Evolutionary conservation across 1,140 invertebrate species (phyloP), one percentile per base, ranked within the genome.

Genomic region (Portunus trituberculatus): DNA sequence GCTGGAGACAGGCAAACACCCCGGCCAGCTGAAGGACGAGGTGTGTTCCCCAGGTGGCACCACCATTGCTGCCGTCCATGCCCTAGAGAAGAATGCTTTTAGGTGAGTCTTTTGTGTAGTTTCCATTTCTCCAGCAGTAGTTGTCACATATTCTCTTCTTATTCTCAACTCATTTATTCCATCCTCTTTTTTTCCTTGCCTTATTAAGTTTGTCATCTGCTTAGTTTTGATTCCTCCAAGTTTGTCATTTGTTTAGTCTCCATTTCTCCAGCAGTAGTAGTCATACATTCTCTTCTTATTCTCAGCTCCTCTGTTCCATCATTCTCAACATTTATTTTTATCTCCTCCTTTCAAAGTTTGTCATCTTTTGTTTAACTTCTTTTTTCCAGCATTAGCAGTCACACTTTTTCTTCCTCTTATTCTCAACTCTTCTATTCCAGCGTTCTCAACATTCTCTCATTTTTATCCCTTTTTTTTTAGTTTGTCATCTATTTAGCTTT

Each of bases 1-100:
- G 20, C 95, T 97, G 25, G 97, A 97, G 95, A 97, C 97, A 16
- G 97, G 97, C 4, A 97, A 97, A 96, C 97, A 97, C 96, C 97
- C 97, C n/a, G 97, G 96, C 12, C 96, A 96, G 90, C 96, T 97
- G 29, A 97, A 97, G 95, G 97, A 97, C 94, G 97, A 97, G 84
- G 98, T 98, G 6, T 97, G 97, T 96, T 98, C 97, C 86, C 97
- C 97, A 94, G 97, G 97, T 14, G 98, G 98, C 82, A 96, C 96
- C 3, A 96, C 96, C 31, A 96, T 96, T 67, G 45, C 95, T 28
- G 96, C 93, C 10, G 94, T 96, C 90, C 96, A 96, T 76, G 59
- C 46, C 25, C 86, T 96, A 8, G 96, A 96, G 91, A 83, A 93
- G 20, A 91, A 95, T 91, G 95, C 94, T n/a, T 91, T 95, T 7